phyloP scores from a whole-genome alignment of 2,888 invertebrate genomes.

The Bugula neritina region DNA sequence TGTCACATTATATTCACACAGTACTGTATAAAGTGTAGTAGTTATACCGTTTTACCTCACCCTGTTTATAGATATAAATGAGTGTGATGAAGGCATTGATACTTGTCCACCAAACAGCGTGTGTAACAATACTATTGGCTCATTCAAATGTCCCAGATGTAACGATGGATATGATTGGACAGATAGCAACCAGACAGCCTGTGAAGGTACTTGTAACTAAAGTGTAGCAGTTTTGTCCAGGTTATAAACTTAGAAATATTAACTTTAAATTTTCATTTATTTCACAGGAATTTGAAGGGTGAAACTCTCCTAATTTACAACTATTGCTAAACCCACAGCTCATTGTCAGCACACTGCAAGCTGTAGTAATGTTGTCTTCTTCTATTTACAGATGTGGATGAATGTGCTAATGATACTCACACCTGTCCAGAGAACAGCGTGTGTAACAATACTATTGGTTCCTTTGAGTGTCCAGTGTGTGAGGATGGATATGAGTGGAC shows the following conservation, averaged over 20 bases:
- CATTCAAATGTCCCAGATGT: background rate
- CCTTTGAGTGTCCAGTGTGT: background rate
- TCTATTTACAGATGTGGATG: constrained; percentile 8
- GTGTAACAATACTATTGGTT: background rate
- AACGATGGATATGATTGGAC: background rate
- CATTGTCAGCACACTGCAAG: too few species aligned
- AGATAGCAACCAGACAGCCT: background rate
- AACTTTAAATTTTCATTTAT: too few species aligned
- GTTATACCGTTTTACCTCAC: too few species aligned
- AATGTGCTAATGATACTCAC: background rate
- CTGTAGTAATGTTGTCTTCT: too few species aligned
- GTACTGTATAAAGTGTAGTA: too few species aligned
- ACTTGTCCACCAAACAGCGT: background rate
- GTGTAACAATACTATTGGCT: background rate
- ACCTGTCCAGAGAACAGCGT: background rate
- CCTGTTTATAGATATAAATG: background rate
- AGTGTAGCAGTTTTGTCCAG: too few species aligned
- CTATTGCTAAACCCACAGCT: too few species aligned
- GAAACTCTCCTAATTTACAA: too few species aligned
- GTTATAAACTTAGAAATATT: too few species aligned
- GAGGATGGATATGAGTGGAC: background rate
- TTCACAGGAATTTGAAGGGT: too few species aligned
- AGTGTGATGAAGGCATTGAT: background rate
- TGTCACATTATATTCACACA: too few species aligned
- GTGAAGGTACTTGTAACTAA: background rate